Percentiles rank a stretch among this genome's conserved stretches.
These are phyloP conservation scores for Labeo catla DNA, from an alignment of 2,113 vertebrate species.

Conservation along the genomic window DNA sequence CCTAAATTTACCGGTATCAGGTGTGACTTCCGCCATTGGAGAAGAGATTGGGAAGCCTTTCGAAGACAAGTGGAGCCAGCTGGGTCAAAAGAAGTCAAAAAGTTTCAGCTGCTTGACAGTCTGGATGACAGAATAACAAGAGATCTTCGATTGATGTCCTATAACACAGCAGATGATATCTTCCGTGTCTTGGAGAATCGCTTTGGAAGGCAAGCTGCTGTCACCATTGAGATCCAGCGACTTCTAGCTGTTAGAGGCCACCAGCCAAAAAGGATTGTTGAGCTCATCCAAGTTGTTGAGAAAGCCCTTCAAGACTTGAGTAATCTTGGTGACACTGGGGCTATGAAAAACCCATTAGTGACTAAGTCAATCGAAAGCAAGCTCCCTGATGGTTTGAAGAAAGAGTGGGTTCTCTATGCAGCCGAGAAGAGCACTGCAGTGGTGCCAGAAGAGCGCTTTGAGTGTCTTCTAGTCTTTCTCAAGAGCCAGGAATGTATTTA, in stretches of 20 bases:
- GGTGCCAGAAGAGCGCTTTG: not conserved
- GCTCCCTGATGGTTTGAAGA: slow-evolving; percentile 33
- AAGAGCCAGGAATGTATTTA: slow-evolving; percentile 22
- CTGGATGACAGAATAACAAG: no score
- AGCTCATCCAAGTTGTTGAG: no score
- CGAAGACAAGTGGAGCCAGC: not conserved
- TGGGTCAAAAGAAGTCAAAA: not conserved
- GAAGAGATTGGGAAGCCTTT: not conserved
- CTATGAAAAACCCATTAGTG: not conserved
- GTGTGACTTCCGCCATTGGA: not conserved
- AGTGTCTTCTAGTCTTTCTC: slow-evolving; percentile 32
- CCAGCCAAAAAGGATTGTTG: no score
- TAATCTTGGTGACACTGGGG: not conserved
- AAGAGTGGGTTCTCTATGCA: not conserved
- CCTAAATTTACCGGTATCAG: not conserved
- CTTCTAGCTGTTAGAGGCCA: not conserved
- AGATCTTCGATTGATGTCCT: no score
- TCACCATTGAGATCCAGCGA: not conserved
- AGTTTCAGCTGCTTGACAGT: no score
- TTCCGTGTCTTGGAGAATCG: no score
- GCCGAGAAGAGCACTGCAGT: not conserved
- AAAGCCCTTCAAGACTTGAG: no score
- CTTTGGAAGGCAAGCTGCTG: no score
- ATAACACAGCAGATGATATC: no score
- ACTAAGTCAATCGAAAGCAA: slow-evolving; percentile 46